Evolutionary conservation across 2,888 invertebrate genomes (phyloP).

Genomic region (Ormyrus labotus): DNA sequence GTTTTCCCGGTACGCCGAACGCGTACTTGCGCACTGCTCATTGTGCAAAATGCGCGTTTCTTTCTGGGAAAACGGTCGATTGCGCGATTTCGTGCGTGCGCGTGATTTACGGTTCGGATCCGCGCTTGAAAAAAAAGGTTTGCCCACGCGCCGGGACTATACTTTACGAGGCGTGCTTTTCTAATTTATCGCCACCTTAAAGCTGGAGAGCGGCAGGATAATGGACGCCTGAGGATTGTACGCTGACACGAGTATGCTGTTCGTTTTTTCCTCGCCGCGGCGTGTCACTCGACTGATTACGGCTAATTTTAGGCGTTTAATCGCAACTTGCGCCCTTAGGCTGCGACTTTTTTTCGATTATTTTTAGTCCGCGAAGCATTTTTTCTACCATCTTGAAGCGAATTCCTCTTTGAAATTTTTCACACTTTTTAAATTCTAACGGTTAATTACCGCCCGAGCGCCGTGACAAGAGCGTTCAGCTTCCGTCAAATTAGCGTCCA

Average conservation of each 20-base stretch:
- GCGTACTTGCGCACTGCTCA: background rate
- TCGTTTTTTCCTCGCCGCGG: background rate
- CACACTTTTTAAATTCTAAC: no score
- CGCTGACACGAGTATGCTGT: background rate
- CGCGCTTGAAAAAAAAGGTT: slow-evolving; percentile 1
- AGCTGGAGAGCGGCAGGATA: background rate
- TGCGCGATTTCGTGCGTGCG: slow-evolving; percentile 9
- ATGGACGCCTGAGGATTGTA: slow-evolving; percentile 5
- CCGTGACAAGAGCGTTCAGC: no score
- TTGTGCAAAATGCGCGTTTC: slow-evolving; percentile 36
- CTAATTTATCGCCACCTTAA: slow-evolving; percentile 27
- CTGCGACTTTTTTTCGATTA: no score
- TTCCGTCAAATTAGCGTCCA: no score
- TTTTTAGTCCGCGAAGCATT: no score
- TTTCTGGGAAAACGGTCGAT: slow-evolving; percentile 25
- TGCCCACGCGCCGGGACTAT: background rate
- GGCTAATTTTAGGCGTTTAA: no score
- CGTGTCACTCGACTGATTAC: no score
- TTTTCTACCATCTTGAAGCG: no score
- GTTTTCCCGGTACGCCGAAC: no score
- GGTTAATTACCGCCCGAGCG: no score
- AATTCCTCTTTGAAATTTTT: no score
- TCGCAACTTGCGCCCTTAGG: no score
- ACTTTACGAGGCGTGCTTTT: slow-evolving; percentile 20
- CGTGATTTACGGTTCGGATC: slow-evolving; percentile 28